A percentile compares a stretch with the other conserved stretches of the same genome.
Conservation (phyloP, 2,888 invertebrate genomes). For the Cremastinae sp. region DNA sequence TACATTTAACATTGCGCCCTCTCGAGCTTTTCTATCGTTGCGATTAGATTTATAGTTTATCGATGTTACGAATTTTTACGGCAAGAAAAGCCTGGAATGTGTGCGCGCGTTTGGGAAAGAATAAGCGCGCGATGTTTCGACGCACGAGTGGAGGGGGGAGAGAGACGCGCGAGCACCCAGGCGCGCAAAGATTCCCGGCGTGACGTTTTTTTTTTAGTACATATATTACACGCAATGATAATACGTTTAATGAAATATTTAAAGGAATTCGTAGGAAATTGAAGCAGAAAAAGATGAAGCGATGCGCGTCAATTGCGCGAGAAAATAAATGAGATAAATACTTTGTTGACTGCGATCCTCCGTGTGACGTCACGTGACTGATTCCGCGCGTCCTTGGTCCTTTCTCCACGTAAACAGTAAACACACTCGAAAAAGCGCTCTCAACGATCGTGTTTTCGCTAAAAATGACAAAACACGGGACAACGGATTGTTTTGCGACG, state of each 20-base stretch:
- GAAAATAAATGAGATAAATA: too few relatives aligned
- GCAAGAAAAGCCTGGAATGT: background rate
- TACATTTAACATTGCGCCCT: conserved; percentile 5
- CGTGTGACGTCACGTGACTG: too few relatives aligned
- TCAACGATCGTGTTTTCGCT: too few relatives aligned
- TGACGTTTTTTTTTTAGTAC: conserved; percentile 7
- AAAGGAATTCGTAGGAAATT: background rate
- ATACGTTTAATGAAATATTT: conserved; percentile 13
- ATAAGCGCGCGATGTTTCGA: background rate
- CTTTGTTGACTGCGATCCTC: too few relatives aligned
- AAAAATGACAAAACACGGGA: background rate
- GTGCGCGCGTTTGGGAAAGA: background rate
- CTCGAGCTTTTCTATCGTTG: conserved; percentile 35
- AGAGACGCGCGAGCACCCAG: background rate
- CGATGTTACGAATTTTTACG: conserved; percentile 35
- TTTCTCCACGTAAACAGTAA: too few relatives aligned
- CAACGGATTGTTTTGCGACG: background rate
- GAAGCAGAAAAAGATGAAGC: too few relatives aligned
- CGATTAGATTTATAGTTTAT: conserved; percentile 41
- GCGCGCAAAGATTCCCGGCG: conserved; percentile 7
- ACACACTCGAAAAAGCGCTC: too few relatives aligned
- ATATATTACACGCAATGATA: background rate
- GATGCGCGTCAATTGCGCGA: too few relatives aligned
- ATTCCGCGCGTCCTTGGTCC: too few relatives aligned
- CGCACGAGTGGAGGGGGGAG: background rate